These are phyloP conservation scores for Gadus chalcogrammus DNA, from an alignment of 2,113 vertebrate species.

Conservation along the genomic window DNA sequence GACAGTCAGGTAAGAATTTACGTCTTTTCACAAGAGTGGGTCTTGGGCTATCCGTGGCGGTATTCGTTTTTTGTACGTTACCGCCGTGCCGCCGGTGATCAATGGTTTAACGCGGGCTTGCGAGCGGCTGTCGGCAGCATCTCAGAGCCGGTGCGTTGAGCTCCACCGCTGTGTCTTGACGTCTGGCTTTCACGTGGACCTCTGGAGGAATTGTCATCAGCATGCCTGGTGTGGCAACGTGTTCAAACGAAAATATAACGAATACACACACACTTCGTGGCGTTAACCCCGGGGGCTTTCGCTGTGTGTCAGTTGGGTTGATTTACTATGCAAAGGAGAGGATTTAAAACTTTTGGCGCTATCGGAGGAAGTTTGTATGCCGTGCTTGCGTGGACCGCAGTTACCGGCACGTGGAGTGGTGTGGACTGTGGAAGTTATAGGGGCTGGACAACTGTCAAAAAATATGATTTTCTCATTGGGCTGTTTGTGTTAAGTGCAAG, in stretches of 20 bases:
- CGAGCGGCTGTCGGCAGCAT: no score
- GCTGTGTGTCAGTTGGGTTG: constrained; percentile 17
- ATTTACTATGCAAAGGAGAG: constrained; percentile 51
- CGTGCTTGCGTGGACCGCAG: constrained; percentile 16
- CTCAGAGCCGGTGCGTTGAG: no score
- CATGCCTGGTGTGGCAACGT: background rate
- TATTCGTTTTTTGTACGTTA: no score
- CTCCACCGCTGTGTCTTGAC: constrained; percentile 34
- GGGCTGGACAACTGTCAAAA: constrained; percentile 28
- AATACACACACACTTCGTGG: background rate
- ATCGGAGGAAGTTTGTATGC: constrained; percentile 58
- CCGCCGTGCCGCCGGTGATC: no score
- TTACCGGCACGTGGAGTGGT: constrained; percentile 57
- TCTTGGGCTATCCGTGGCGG: no score
- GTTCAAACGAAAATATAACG: background rate
- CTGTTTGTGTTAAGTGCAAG: no score
- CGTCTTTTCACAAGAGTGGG: no score
- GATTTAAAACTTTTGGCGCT: constrained; percentile 66
- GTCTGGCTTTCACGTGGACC: constrained; percentile 70
- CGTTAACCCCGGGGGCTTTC: background rate
- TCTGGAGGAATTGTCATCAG: constrained; percentile 52
- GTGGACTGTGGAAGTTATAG: background rate
- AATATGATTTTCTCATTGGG: no score
- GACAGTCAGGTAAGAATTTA: constrained; percentile 82
- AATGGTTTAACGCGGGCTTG: no score